These are phyloP conservation scores for Drosophila colorata DNA, from an alignment of 2,888 invertebrate species.

Conservation along the genomic window DNA sequence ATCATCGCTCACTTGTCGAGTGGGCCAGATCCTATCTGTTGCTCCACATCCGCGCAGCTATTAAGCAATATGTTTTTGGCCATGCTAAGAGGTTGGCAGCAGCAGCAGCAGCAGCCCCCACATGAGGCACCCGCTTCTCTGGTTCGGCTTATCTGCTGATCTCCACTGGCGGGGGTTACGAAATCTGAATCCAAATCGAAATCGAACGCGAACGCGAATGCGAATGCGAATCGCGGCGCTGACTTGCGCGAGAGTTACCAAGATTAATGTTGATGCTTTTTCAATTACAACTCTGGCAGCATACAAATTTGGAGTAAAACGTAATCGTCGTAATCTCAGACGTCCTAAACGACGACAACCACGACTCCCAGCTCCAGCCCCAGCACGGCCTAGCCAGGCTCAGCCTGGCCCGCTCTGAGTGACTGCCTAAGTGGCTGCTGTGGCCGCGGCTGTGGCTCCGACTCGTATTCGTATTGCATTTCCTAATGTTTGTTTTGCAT, in stretches of 20 bases:
- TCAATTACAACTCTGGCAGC: constrained; percentile 83
- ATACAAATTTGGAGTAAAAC: constrained; percentile 83
- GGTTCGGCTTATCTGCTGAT: constrained; percentile 46
- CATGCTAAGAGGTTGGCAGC: constrained; percentile 48
- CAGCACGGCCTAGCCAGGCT: constrained; percentile 33
- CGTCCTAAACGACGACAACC: constrained; percentile 76
- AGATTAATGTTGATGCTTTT: constrained; percentile 85
- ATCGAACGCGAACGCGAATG: constrained; percentile 52
- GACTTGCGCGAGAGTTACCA: constrained; percentile 74
- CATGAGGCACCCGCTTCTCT: constrained; percentile 52
- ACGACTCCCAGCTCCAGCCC: constrained; percentile 45
- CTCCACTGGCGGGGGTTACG: constrained; percentile 47
- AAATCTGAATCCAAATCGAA: constrained; percentile 70
- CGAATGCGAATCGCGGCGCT: constrained; percentile 35
- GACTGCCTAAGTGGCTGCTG: constrained; percentile 78
- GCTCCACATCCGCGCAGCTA: constrained; percentile 69
- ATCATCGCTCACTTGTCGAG: constrained; percentile 73
- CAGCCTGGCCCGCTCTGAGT: constrained; percentile 57
- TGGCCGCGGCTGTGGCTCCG: constrained; percentile 52
- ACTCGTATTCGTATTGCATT: constrained; percentile 78
- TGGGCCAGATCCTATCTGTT: constrained; percentile 58
- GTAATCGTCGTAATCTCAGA: constrained; percentile 81
- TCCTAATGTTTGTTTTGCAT: constrained; percentile 83
- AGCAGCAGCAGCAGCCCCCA: constrained; percentile 44
- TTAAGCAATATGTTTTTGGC: constrained; percentile 74